Conservation (phyloP, 2,113 vertebrate genomes). For the Nestor notabilis region DNA sequence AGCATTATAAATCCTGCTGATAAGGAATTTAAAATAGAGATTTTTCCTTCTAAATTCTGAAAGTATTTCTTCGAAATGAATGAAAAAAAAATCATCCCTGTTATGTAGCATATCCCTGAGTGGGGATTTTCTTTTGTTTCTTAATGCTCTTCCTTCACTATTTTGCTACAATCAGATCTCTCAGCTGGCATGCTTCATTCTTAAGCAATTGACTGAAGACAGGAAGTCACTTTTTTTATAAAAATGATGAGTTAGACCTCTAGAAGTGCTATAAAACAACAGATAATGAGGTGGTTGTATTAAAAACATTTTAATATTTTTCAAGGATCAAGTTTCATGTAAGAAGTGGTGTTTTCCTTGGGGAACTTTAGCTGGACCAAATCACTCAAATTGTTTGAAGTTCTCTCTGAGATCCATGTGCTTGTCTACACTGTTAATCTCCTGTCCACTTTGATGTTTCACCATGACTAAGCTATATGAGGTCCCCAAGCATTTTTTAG, state of each 20-base stretch:
- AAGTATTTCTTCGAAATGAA: not conserved
- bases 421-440: constrained; percentile 43
- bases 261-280: constrained; percentile 35
- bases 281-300: constrained; percentile 15
- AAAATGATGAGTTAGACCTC: constrained; percentile 6
- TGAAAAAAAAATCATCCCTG: not conserved
- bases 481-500: constrained; percentile 35
- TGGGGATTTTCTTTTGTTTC: not conserved
- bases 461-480: constrained; percentile 23
- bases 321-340: constrained; percentile 53
- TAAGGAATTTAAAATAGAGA: not conserved
- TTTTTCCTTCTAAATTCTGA: not conserved
- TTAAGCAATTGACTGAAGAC: constrained; percentile 10
- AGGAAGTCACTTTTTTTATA: constrained; percentile 24
- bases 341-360: constrained; percentile 57
- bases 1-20: not conserved
- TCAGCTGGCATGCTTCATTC: not conserved
- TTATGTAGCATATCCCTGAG: not conserved
- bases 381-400: constrained; percentile 54
- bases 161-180: not conserved
- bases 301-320: constrained; percentile 58
- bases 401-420: constrained; percentile 16
- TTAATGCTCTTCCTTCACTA: not conserved
- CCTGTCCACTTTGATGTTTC: constrained; percentile 58
- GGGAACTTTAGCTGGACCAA: constrained; percentile 46